These are phyloP conservation scores for Leptocoma aspasia DNA, from an alignment of 2,113 vertebrate species.

Conservation along the genomic window DNA sequence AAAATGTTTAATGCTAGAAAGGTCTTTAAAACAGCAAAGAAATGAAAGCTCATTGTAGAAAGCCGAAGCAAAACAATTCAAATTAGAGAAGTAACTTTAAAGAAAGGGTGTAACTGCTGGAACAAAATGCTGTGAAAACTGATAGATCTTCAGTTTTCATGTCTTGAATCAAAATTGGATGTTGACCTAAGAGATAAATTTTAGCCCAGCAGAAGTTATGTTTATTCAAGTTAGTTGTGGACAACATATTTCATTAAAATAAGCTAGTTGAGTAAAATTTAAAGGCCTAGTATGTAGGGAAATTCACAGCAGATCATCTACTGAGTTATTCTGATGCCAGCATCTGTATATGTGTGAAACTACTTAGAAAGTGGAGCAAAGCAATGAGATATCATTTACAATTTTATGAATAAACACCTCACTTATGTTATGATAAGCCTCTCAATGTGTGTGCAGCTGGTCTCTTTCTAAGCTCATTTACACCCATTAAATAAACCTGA, in stretches of 20 bases:
- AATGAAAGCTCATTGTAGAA: neutral
- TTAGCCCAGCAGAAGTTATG: neutral
- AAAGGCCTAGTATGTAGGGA: neutral
- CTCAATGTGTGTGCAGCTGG: neutral
- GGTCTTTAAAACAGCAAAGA: neutral
- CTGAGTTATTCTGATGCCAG: neutral
- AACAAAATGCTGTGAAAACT: neutral
- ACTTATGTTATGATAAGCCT: neutral
- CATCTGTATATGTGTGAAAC: neutral
- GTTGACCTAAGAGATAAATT: neutral
- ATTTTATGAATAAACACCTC: neutral
- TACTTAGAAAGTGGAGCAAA: neutral
- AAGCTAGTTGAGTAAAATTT: neutral
- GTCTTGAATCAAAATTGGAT: neutral
- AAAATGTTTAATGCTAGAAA: neutral
- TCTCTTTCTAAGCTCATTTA: constrained; percentile 2
- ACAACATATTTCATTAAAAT: neutral
- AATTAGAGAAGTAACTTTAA: neutral
- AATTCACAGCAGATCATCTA: neutral
- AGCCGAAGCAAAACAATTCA: neutral
- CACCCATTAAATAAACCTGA: neutral
- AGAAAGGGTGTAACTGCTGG: neutral
- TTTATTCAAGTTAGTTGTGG: neutral
- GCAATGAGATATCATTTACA: neutral
- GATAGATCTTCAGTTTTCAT: neutral